Base-by-base conservation (phyloP, 2,888 invertebrate genomes). In the Zonitis immaculata region DNA sequence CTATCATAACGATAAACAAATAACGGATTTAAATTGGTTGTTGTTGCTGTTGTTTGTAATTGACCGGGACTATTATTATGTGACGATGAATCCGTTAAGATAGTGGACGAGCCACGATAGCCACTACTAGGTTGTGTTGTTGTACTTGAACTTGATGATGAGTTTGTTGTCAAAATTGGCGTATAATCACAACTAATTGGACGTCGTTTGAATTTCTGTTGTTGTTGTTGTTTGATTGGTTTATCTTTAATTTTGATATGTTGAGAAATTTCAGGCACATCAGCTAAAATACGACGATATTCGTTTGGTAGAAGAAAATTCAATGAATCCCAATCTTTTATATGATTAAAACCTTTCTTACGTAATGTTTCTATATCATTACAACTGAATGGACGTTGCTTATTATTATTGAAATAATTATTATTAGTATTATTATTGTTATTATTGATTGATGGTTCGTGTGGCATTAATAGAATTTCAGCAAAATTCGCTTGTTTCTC, bases 281-380 rank as follows among this genome's bases (percentile, higher is more conserved):
- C 89, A 12, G 86, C 82, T 46, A 94, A 73, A 59, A 92, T 81
- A 68, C 87, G 86, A 59, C 85, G 83, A 72, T 89, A 92, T 73
- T 96, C 93, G 60, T 82, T 79, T 3, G 96, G 96, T 58, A 96
- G 76, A 45, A 96, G 80, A 62, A 95, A 88, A 65, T 90, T 91
- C 47, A 96, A 78, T 0, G 94, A 95, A 67, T 93, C 91, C 95
- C 95, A 96, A 74, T 96, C 96, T 71, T 87, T 85, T 7, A 96
- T 87, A 71, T 95, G 94, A 39, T 84, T 82, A 58, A 91, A 85
- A 49, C 91, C 90, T 73, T 88, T 86, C 69, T 87, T 87, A 70
- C 87, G 86, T 32, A 94, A 75, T 56, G 86, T 82, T 75, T 93
- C 93, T 47, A 91, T 81, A 69, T 94, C 92, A 66, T 86, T 88